Percentiles rank a stretch among this genome's conserved stretches.
These are phyloP conservation scores for Epizoanthus stellaris DNA, from an alignment of 92 coral and sea anemone genomes.

Conservation along the genomic window DNA sequence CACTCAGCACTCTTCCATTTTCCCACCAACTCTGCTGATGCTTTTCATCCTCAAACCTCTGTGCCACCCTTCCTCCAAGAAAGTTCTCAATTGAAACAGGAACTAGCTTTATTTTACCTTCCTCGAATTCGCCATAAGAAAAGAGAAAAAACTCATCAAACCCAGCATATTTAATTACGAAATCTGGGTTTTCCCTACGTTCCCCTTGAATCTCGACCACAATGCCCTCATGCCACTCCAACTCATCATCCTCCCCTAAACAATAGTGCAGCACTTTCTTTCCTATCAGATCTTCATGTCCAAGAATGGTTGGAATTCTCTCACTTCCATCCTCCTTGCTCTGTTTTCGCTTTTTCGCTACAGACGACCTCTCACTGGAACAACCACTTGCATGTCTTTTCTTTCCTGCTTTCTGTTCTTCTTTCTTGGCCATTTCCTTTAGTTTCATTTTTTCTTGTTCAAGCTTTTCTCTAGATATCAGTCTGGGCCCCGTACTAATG, in stretches of 20 bases:
- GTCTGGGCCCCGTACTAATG: conserved; percentile 17
- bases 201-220: not conserved
- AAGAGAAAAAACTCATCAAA: conserved; percentile 15
- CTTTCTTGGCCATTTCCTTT: conserved; percentile 11
- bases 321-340: conserved; percentile 33
- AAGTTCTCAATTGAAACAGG: conserved; percentile 19
- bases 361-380: not conserved
- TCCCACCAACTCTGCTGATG: conserved; percentile 54
- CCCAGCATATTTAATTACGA: conserved; percentile 37
- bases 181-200: conserved; percentile 15
- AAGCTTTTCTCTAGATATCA: conserved; percentile 2
- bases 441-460: conserved; percentile 14
- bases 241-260: conserved; percentile 49
- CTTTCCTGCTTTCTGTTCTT: conserved; percentile 28
- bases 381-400: conserved; percentile 12
- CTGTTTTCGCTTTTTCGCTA: conserved; percentile 6
- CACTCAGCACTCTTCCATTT: conserved; percentile 28
- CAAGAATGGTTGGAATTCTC: conserved; percentile 43
- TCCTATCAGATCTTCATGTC: conserved; percentile 50
- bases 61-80: conserved; percentile 22
- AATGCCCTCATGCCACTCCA: conserved; percentile 33
- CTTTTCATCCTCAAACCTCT: conserved; percentile 36
- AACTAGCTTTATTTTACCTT: conserved; percentile 29
- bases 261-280: conserved; percentile 55
- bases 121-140: conserved; percentile 20